Percentiles rank a stretch among this genome's conserved stretches.
Conservation (phyloP, 1,140 invertebrate genomes). For the Rhynchophorus ferrugineus region DNA sequence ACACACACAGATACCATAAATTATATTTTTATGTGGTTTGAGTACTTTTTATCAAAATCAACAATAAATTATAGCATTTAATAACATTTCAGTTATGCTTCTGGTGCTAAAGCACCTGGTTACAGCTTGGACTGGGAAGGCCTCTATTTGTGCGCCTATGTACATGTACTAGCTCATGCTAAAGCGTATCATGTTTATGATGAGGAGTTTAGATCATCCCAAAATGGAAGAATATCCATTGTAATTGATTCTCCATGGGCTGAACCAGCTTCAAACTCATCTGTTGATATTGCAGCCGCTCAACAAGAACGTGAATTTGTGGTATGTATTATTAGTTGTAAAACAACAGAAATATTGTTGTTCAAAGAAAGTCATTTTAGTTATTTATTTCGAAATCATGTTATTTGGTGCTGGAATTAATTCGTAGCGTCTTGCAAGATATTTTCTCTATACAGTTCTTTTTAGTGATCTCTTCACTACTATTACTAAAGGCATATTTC, state of each 20-base stretch:
- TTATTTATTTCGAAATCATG: neutral
- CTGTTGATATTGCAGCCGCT: constrained; percentile 18
- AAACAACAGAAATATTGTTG: neutral
- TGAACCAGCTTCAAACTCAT: constrained; percentile 10
- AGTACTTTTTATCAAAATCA: too few relatives aligned
- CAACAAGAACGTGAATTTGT: constrained; percentile 16
- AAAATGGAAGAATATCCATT: constrained; percentile 27
- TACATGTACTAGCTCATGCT: constrained; percentile 17
- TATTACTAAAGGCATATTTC: too few relatives aligned
- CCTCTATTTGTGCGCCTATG: constrained; percentile 16
- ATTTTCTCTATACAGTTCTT: too few relatives aligned
- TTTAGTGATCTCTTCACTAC: too few relatives aligned
- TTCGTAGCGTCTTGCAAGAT: too few relatives aligned
- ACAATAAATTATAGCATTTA: too few relatives aligned
- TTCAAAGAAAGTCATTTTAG: constrained; percentile 42
- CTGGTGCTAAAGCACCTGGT: constrained; percentile 22
- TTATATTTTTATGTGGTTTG: too few relatives aligned
- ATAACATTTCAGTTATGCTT: constrained; percentile 15
- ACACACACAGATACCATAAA: too few relatives aligned
- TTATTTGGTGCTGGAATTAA: too few relatives aligned
- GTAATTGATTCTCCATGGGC: constrained; percentile 15
- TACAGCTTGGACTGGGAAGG: constrained; percentile 2
- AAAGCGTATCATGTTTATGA: constrained; percentile 49
- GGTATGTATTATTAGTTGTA: constrained; percentile 13
- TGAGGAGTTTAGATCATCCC: constrained; percentile 39